Percentiles rank a stretch among this genome's conserved stretches.
Conservation (phyloP, 2,113 vertebrate species). For the Edolisoma coerulescens region DNA sequence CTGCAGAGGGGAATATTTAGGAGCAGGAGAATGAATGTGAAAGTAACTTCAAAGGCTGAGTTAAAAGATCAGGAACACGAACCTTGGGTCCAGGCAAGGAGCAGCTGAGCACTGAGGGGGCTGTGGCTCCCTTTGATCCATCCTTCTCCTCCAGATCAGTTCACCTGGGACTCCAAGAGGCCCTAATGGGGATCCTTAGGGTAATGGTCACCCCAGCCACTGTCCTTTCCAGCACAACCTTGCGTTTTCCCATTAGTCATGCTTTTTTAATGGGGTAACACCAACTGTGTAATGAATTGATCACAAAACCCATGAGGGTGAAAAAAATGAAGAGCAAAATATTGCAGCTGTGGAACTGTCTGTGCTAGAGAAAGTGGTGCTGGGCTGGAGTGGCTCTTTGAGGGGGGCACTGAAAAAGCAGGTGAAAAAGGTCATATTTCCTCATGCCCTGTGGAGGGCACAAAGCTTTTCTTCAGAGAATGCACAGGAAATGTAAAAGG, state of each 20-base stretch:
- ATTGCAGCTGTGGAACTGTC: background rate
- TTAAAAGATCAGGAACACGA: background rate
- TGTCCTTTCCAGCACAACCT: background rate
- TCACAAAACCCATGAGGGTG: background rate
- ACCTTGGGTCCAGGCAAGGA: background rate
- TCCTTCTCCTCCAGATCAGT: background rate
- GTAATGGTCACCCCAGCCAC: background rate
- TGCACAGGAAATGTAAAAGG: slow-evolving; percentile 21
- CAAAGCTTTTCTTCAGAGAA: background rate
- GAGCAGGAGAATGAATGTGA: background rate
- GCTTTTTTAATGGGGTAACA: background rate
- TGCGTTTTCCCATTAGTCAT: background rate
- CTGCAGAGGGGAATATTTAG: slow-evolving; percentile 1
- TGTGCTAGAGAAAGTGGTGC: background rate
- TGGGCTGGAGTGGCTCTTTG: background rate
- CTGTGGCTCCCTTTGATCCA: background rate
- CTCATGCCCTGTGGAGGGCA: background rate
- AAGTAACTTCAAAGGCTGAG: slow-evolving; percentile 22
- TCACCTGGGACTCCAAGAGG: background rate
- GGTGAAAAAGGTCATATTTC: background rate
- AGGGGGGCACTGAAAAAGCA: background rate
- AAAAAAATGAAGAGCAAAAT: background rate
- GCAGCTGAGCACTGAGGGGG: background rate
- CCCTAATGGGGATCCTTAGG: background rate
- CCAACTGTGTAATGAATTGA: background rate